Evolutionary conservation across 2,797 vertebrate species (phyloP).

Genomic region (Spea hammondii): DNA sequence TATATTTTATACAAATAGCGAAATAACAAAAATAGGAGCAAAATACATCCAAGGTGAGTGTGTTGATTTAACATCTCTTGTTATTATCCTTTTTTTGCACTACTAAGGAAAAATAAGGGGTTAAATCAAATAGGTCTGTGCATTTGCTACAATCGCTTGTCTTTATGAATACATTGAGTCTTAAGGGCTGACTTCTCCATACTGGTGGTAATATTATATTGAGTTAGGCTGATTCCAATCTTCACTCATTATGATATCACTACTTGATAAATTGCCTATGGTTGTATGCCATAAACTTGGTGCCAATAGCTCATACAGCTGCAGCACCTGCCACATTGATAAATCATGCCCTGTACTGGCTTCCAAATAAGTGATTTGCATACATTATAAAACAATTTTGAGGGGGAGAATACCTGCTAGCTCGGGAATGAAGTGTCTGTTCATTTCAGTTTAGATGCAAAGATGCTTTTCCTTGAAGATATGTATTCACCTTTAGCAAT

Average conservation of each 20-base stretch:
- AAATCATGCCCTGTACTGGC: slow-evolving; percentile 41
- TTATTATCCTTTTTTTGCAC: background rate
- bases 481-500: slow-evolving; percentile 61
- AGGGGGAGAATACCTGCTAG: slow-evolving; percentile 21
- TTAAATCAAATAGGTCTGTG: background rate
- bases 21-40: too few species aligned
- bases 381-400: slow-evolving; percentile 35
- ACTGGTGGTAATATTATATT: slow-evolving; percentile 38
- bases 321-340: slow-evolving; percentile 50
- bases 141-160: slow-evolving; percentile 2
- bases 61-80: too few species aligned
- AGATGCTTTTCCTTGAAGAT: slow-evolving; percentile 43
- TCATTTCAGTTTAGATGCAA: slow-evolving; percentile 18
- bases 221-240: slow-evolving; percentile 37
- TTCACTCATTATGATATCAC: slow-evolving; percentile 46
- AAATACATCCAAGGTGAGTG: too few species aligned
- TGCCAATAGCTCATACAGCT: slow-evolving; percentile 47
- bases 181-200: slow-evolving; percentile 13
- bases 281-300: slow-evolving; percentile 43
- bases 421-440: slow-evolving; percentile 20
- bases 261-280: slow-evolving; percentile 45
- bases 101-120: background rate
- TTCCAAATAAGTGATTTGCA: slow-evolving; percentile 43
- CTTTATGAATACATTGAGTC: background rate
- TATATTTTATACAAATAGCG: too few species aligned